Evolutionary conservation across 2,888 invertebrate species (phyloP), one percentile per base, ranked within the genome.

Genomic region (Heliothis peltigera): DNA sequence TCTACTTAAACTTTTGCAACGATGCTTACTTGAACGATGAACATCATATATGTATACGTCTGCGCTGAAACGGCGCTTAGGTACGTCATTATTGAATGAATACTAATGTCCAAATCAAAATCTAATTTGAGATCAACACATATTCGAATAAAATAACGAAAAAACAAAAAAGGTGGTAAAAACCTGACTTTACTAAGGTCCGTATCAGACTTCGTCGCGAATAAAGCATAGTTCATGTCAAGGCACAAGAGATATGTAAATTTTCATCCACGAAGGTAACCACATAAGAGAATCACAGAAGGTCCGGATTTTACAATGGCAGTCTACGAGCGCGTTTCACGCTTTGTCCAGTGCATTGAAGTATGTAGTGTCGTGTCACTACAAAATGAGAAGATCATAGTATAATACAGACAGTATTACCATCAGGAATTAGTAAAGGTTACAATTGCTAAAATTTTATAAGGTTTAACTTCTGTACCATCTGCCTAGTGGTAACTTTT

Each of bases 391-490:
- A 39, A n/a, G 5, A 39, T 39, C 39, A n/a, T 39, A 5, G n/a
- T n/a, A n/a, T n/a, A n/a, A n/a, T 1, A 39, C 5, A n/a, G 39
- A 5, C 15, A 15, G 15, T n/a, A n/a, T 39, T 15, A 39, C 15
- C n/a, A 35, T 35, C 3, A 39, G 39, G n/a, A n/a, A 32, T 6
- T 7, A 5, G 10, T 32, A 17, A 7, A 4, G 12, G 5, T n/a
- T 4, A 8, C n/a, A 10, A 10, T 28, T 32, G 1, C 8, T 28
- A 2, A n/a, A 3, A 6, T 17, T 25, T 48, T 12, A 12, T n/a
- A 5, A 0, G 6, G 4, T 48, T 10, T 2, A 12, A 58, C 65
- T 69, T 64, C 72, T 71, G 56, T 22, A 12, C 8, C 1, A 52
- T 17, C n/a, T 21, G 56, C 32, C 6, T 8, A 1, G 28, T 4